These are phyloP conservation scores for Tychaedon coryphoeus DNA, from an alignment of 2,113 vertebrate genomes.

Conservation along the genomic window DNA sequence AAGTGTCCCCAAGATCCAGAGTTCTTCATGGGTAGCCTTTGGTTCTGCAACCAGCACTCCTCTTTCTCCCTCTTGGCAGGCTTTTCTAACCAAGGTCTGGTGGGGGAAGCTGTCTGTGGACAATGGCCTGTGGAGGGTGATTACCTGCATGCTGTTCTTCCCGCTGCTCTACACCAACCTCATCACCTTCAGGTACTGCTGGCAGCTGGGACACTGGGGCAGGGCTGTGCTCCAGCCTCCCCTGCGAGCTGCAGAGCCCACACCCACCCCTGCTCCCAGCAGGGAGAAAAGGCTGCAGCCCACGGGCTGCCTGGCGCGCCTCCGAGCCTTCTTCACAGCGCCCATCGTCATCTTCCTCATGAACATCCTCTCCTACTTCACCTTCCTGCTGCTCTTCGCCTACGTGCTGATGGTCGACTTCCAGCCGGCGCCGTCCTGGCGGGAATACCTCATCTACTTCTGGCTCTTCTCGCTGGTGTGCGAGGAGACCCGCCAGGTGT, in stretches of 20 bases:
- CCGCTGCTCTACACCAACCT: constrained; percentile 85
- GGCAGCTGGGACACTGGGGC: background rate
- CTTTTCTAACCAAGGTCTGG: constrained; percentile 94
- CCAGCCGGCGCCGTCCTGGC: constrained; percentile 79
- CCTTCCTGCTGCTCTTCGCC: constrained; percentile 90
- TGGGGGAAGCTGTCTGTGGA: constrained; percentile 89
- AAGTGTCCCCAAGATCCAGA: background rate
- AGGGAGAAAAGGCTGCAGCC: constrained; percentile 62
- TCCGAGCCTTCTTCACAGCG: constrained; percentile 78
- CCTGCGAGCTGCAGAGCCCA: background rate
- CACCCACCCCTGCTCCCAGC: background rate
- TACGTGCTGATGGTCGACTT: constrained; percentile 93
- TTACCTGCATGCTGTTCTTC: constrained; percentile 82
- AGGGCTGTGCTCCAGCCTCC: background rate
- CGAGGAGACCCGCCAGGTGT: constrained; percentile 92
- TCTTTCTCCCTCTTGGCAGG: constrained; percentile 65
- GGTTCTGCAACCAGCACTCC: background rate
- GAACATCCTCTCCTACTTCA: constrained; percentile 90
- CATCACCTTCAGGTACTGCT: constrained; percentile 85
- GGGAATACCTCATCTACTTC: constrained; percentile 85
- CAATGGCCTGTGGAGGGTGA: constrained; percentile 82
- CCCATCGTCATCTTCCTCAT: constrained; percentile 90
- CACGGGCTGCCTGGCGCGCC: constrained; percentile 48
- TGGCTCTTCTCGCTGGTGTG: constrained; percentile 90
- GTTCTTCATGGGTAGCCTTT: background rate